Evolutionary conservation across 2,113 vertebrate species (phyloP).

Genomic region (Pycnonotus jocosus): DNA sequence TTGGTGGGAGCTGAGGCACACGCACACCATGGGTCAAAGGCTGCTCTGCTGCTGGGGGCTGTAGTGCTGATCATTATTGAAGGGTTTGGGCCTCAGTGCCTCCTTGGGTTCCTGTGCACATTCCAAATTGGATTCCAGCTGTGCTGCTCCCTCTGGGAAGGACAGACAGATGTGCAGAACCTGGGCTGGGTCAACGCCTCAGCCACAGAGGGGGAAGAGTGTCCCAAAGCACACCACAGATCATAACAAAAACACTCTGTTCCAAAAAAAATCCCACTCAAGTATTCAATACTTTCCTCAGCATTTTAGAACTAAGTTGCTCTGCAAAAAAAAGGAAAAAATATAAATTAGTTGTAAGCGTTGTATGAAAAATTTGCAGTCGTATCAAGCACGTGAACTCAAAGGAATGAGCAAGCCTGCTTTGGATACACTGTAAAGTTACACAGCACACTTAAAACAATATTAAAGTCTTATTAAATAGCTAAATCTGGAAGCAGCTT

Average conservation of each 20-base stretch:
- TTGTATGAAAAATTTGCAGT: background rate
- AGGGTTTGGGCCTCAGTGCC: background rate
- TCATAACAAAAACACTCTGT: background rate
- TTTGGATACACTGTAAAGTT: background rate
- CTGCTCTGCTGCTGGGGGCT: background rate
- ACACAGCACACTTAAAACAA: background rate
- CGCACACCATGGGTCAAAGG: rapidly evolving
- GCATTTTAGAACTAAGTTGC: rapidly evolving
- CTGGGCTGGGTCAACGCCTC: background rate
- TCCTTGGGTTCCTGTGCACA: background rate
- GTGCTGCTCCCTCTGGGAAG: background rate
- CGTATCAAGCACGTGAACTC: background rate
- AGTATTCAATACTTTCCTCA: background rate
- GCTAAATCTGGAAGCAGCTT: background rate
- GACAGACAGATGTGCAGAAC: rapidly evolving
- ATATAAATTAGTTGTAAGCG: background rate
- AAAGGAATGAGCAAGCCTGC: background rate
- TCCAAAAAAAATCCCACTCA: background rate
- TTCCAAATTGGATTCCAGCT: background rate
- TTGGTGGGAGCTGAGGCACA: background rate
- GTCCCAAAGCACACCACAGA: background rate
- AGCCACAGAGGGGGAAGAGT: background rate
- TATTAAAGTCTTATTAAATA: background rate
- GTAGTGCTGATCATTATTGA: background rate
- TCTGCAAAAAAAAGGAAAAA: background rate